Percentiles rank a stretch among this genome's conserved stretches.
Evolutionary conservation across 1,140 invertebrate species (phyloP).

Genomic region (Drosophila tristis): DNA sequence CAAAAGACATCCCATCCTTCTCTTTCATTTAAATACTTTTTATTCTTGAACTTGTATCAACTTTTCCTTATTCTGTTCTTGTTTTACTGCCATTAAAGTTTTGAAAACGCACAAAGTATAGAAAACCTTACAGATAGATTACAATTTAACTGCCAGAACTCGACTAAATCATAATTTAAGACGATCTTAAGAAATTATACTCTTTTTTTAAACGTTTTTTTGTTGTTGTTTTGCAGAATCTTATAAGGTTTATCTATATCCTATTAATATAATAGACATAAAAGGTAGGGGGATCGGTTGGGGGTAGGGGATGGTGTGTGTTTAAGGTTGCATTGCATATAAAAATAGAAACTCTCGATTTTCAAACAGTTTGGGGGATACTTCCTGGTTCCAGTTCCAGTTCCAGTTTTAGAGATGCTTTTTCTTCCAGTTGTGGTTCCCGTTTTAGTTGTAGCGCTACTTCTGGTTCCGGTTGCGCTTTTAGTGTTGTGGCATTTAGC

Average conservation of each 20-base stretch:
- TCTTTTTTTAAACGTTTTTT: constrained; percentile 19
- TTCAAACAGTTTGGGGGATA: constrained; percentile 24
- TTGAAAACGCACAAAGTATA: constrained; percentile 56
- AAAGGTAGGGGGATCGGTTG: constrained; percentile 47
- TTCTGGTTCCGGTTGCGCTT: constrained; percentile 8
- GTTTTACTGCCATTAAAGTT: constrained; percentile 49
- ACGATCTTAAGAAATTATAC: constrained; percentile 17
- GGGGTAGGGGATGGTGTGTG: constrained; percentile 35
- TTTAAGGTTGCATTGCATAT: constrained; percentile 60
- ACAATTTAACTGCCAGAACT: constrained; percentile 39
- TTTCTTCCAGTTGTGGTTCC: not conserved
- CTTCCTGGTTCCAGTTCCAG: constrained; percentile 1
- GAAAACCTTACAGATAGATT: constrained; percentile 46
- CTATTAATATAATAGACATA: constrained; percentile 81
- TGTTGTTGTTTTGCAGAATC: constrained; percentile 3
- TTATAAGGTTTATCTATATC: constrained; percentile 42
- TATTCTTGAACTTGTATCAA: constrained; percentile 18
- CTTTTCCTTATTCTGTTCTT: constrained; percentile 8
- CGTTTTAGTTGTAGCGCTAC: not conserved
- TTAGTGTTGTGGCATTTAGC: constrained; percentile 52
- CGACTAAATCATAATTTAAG: constrained; percentile 42
- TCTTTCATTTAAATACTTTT: constrained; percentile 7
- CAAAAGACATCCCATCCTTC: no score
- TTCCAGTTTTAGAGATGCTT: constrained; percentile 1
- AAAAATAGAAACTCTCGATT: constrained; percentile 75